These are phyloP conservation scores for Argentina silus DNA, from an alignment of 2,797 vertebrate species.

Conservation along the genomic window DNA sequence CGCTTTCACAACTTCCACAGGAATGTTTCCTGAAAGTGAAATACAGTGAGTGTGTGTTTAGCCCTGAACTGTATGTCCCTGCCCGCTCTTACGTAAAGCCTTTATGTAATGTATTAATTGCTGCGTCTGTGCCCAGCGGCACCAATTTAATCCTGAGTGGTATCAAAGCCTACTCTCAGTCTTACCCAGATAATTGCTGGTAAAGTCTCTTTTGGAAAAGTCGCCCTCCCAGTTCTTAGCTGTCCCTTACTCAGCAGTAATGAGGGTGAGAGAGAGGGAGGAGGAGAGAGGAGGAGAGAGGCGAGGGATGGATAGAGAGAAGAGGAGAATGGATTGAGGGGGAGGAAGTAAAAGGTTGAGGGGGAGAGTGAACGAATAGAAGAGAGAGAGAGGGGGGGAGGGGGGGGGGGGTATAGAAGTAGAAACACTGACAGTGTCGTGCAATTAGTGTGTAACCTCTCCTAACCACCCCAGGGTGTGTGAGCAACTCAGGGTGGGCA, in stretches of 20 bases:
- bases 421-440: neutral
- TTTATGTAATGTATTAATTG: conserved; percentile 56
- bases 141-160: conserved; percentile 48
- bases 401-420: neutral
- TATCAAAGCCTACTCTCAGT: conserved; percentile 54
- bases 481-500: neutral
- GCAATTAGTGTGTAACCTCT: neutral
- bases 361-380: too few relatives aligned
- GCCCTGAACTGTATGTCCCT: conserved; percentile 6
- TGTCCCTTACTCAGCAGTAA: conserved; percentile 50
- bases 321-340: too few relatives aligned
- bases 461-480: neutral
- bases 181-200: conserved; percentile 52
- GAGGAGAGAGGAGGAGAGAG: conserved; percentile 39
- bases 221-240: conserved; percentile 38
- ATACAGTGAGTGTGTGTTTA: conserved; percentile 18
- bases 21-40: conserved; percentile 30
- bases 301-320: too few relatives aligned
- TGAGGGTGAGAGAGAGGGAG: conserved; percentile 30
- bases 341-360: too few relatives aligned
- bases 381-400: too few relatives aligned
- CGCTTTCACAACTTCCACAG: conserved; percentile 16
- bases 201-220: conserved; percentile 45
- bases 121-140: conserved; percentile 35
- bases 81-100: conserved; percentile 43